Base-by-base conservation (phyloP, 2,113 vertebrate species). In the Sciurus niger region DNA sequence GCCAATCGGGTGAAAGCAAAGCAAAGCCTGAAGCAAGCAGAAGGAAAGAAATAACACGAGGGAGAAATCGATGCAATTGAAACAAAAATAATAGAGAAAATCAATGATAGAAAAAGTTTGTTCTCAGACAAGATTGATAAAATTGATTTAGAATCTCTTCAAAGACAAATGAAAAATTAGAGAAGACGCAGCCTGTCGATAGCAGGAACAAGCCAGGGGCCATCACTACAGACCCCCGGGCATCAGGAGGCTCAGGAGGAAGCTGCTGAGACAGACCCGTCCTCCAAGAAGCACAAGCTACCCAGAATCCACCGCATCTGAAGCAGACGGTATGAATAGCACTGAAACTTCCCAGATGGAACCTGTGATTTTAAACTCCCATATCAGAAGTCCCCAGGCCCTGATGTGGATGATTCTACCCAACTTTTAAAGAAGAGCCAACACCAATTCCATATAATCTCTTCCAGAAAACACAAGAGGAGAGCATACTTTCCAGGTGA, bases 51-150 rank as follows among this genome's bases (percentile, higher is more conserved):
- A 74, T 68, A 63, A 87, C 55, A 70, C 14, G 40, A 51, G 37
- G 7, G 30, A 79, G 70, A 90, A 89, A 87, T 58, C 37, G 14
- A 72, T 40, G 70, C 73, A 94, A 84, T 40, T 34, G 60, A 78
- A 77, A 73, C 58, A 96, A 94, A 96, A 94, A 89, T 86, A 65
- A 55, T 58, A 90, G 55, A 77, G 40, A 65, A 86, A 90, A 55
- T 84, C 80, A 28, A 88, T 80, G 79, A 77, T 85, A 67, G 67
- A 68, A 73, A 93, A 92, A 65, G 7, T 67, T 67, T 65, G 22
- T 77, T 87, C 55, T 84, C 84, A 43, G 74, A 70, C 74, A 88
- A 92, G 34, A 88, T 76, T 73, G 89, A 65, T 89, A 84, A 95
- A 79, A 91, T 43, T 74, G 88, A 94, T 95, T 87, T 63, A 90